Percentiles rank a stretch among this genome's conserved stretches.
These are phyloP conservation scores for Betta splendens DNA, from an alignment of 2,797 vertebrate species.

Conservation along the genomic window DNA sequence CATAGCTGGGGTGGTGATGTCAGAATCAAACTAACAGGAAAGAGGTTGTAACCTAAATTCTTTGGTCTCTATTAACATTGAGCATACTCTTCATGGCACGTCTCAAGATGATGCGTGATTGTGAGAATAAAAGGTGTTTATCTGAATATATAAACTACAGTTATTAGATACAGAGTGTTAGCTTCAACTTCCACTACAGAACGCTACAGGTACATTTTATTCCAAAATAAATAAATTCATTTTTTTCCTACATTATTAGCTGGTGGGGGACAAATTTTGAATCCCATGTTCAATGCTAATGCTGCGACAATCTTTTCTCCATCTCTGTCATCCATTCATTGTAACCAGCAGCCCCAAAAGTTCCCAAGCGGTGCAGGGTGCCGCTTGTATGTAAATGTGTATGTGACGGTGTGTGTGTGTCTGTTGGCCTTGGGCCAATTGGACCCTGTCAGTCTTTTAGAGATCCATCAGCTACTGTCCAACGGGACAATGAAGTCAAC, in stretches of 20 bases:
- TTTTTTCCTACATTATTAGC: conserved; percentile 46
- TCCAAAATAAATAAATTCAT: conserved; percentile 36
- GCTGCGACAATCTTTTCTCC: conserved; percentile 46
- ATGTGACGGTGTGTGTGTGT: conserved; percentile 36
- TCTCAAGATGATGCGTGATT: neutral
- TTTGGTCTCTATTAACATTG: neutral
- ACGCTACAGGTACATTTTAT: conserved; percentile 24
- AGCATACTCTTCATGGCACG: no score
- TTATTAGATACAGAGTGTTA: conserved; percentile 4
- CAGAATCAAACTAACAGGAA: conserved; percentile 30
- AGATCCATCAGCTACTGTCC: conserved; percentile 44
- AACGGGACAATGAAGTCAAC: conserved; percentile 46
- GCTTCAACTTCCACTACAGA: neutral
- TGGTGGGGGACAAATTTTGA: conserved; percentile 33
- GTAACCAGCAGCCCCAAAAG: conserved; percentile 45
- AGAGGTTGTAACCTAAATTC: neutral
- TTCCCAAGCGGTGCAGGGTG: conserved; percentile 60
- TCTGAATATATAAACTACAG: conserved; percentile 2
- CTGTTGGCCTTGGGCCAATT: conserved; percentile 47
- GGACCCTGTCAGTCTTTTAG: conserved; percentile 47
- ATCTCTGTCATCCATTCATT: conserved; percentile 45
- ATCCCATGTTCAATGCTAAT: conserved; percentile 57
- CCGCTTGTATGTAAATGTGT: conserved; percentile 40
- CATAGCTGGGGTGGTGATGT: conserved; percentile 18
- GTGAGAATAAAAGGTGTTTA: neutral